Evolutionary conservation across 1,140 invertebrate species (phyloP).

Genomic region (Trachymyrmex cornetzi): DNA sequence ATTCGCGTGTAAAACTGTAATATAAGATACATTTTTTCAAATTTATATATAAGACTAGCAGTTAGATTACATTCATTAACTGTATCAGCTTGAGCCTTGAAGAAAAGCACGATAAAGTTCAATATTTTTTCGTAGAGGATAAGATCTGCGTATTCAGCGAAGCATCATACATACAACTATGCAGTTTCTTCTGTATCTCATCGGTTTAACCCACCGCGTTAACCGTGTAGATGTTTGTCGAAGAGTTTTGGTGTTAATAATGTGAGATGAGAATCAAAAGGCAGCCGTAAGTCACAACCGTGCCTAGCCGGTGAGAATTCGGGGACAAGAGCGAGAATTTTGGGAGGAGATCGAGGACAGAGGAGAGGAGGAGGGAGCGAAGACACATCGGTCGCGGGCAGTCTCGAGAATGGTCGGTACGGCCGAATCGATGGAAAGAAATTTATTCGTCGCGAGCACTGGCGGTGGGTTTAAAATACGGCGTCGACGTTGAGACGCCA

Average conservation of each 20-base stretch:
- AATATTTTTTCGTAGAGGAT: not conserved
- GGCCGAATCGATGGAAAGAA: slow-evolving; percentile 64
- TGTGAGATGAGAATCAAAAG: slow-evolving; percentile 1
- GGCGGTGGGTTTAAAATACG: slow-evolving; percentile 58
- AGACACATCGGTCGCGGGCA: slow-evolving; percentile 31
- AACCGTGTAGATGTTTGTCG: not conserved
- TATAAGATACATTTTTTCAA: not conserved
- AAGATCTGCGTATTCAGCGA: not conserved
- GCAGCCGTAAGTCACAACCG: not conserved
- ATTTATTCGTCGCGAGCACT: slow-evolving; percentile 65
- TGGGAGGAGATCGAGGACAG: not conserved
- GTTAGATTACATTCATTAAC: not conserved
- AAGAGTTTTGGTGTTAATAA: not conserved
- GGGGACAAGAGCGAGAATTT: slow-evolving; percentile 38
- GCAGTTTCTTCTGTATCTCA: not conserved
- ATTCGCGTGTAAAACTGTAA: too few relatives aligned
- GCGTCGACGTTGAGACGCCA: slow-evolving; percentile 55
- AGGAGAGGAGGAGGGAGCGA: not conserved
- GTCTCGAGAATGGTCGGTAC: slow-evolving; percentile 46
- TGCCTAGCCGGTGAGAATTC: slow-evolving; percentile 1
- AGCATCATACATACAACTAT: not conserved
- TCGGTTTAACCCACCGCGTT: not conserved
- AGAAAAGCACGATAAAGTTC: not conserved
- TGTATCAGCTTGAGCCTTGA: not conserved
- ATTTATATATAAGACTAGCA: not conserved